phyloP scores from a whole-genome alignment of 1,140 invertebrate genomes.

The Schmidtea mediterranea region DNA sequence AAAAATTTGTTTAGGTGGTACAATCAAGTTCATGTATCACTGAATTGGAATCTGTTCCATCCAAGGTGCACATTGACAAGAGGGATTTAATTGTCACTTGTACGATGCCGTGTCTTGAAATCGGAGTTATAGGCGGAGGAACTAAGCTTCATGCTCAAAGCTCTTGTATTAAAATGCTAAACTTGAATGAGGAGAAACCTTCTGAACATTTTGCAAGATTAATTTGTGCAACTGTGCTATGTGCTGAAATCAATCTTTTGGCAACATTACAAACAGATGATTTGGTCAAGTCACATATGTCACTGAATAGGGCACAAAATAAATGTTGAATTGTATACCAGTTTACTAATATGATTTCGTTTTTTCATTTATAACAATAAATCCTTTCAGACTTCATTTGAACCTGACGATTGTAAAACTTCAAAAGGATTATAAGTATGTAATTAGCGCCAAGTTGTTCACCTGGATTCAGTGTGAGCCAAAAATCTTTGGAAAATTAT shows the following conservation, averaged over 20 bases:
- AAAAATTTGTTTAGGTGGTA: slow-evolving; percentile 1
- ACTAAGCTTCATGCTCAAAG: slow-evolving; percentile 71
- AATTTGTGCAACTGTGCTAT: slow-evolving; percentile 75
- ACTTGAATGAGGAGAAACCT: slow-evolving; percentile 43
- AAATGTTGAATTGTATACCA: too few species aligned
- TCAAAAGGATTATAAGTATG: too few species aligned
- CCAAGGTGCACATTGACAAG: background rate
- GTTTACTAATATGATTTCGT: too few species aligned
- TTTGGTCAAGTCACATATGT: slow-evolving; percentile 65
- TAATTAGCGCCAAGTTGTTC: too few species aligned
- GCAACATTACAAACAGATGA: slow-evolving; percentile 76
- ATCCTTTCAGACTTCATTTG: too few species aligned
- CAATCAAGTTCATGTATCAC: background rate
- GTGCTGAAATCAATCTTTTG: slow-evolving; percentile 86
- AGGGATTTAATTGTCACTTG: slow-evolving; percentile 57
- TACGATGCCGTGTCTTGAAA: slow-evolving; percentile 90
- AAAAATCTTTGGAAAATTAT: too few species aligned
- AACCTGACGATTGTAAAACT: too few species aligned
- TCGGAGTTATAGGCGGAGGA: slow-evolving; percentile 85
- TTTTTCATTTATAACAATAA: too few species aligned
- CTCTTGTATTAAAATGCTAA: slow-evolving; percentile 40
- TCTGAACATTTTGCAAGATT: slow-evolving; percentile 46
- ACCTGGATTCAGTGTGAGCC: too few species aligned
- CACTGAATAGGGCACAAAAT: slow-evolving; percentile 28
- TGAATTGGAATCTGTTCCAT: background rate